Percentiles rank a stretch among this genome's conserved stretches.
Evolutionary conservation across 2,797 vertebrate genomes (phyloP).

Genomic region (Trichosurus vulpecula): DNA sequence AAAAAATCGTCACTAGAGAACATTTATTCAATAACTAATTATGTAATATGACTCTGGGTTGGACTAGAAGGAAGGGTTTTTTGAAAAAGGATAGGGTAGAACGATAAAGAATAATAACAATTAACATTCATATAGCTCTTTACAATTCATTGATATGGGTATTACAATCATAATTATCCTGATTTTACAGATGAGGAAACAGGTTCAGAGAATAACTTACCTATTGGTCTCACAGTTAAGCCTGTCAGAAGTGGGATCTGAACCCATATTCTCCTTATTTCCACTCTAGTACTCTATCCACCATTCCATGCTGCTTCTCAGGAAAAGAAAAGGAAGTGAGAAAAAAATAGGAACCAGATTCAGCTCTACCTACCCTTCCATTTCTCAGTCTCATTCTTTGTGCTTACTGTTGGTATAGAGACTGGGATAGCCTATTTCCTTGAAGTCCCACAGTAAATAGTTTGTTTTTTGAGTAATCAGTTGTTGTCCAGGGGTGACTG

Average conservation of each 20-base stretch:
- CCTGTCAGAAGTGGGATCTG: background rate
- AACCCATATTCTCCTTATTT: background rate
- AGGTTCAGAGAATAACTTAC: background rate
- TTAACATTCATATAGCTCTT: background rate
- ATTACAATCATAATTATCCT: background rate
- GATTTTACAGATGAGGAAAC: background rate
- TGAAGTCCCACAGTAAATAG: background rate
- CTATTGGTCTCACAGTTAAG: background rate
- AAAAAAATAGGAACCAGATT: background rate
- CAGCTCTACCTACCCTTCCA: background rate
- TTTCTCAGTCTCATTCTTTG: background rate
- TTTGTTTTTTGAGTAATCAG: background rate
- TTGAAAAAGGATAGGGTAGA: conserved; percentile 17
- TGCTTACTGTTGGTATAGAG: background rate
- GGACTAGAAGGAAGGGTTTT: background rate
- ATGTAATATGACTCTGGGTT: conserved; percentile 50
- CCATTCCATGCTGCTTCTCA: background rate
- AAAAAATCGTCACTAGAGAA: conserved; percentile 54
- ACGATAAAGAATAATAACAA: conserved; percentile 26
- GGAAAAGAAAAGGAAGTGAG: background rate
- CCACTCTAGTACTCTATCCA: background rate
- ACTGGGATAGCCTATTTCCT: background rate
- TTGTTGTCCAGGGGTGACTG: background rate
- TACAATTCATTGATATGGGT: background rate
- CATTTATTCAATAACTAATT: conserved; percentile 47